Percentiles rank a stretch among this genome's conserved stretches.
These are phyloP conservation scores for Rhyacophila evoluta DNA, from an alignment of 2,888 invertebrate species.

Conservation along the genomic window DNA sequence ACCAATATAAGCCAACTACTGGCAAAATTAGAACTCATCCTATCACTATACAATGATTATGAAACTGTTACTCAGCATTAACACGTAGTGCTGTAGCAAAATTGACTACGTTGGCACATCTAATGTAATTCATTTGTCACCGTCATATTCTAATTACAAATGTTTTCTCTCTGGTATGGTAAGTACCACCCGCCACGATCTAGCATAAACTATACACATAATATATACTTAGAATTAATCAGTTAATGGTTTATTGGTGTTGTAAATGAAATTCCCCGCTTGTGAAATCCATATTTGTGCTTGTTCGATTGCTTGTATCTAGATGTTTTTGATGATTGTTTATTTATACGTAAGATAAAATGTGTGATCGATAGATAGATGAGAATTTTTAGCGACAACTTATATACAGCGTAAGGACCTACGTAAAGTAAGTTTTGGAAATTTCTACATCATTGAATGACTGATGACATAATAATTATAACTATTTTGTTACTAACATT, in stretches of 20 bases:
- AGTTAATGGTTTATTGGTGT: conserved; percentile 6
- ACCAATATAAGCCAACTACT: too few relatives aligned
- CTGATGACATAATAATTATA: not conserved
- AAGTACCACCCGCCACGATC: conserved; percentile 16
- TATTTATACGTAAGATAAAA: not conserved
- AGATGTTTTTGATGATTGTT: conserved; percentile 9
- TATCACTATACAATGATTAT: too few relatives aligned
- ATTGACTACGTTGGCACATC: too few relatives aligned
- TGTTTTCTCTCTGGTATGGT: conserved; percentile 3
- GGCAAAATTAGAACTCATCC: too few relatives aligned
- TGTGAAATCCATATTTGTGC: conserved; percentile 7
- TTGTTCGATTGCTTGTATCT: conserved; percentile 3
- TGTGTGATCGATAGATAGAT: not conserved
- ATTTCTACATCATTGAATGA: conserved; percentile 22
- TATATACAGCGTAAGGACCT: not conserved
- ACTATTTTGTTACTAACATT: not conserved
- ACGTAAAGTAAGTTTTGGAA: conserved; percentile 14
- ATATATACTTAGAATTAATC: not conserved
- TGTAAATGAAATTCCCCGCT: conserved; percentile 1
- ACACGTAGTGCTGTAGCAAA: too few relatives aligned
- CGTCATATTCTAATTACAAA: not conserved
- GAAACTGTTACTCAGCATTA: too few relatives aligned
- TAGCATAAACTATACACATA: not conserved
- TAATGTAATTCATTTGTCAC: not conserved
- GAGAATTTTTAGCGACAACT: not conserved